Evolutionary conservation across 1,140 invertebrate genomes (phyloP).

Genomic region (Drosophila funebris): DNA sequence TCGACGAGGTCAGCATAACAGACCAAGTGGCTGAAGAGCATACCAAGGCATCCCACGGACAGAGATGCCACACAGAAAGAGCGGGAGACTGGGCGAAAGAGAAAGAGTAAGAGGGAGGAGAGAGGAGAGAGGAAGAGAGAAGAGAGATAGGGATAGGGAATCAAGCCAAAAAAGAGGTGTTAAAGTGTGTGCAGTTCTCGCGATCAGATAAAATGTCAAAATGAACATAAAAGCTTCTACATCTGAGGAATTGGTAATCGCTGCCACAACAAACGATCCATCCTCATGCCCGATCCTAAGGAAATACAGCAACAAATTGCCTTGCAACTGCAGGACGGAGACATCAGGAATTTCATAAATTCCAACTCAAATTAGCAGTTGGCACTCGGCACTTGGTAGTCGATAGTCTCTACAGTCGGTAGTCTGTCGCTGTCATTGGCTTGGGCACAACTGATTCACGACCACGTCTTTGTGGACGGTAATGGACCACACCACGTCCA

Average conservation of each 20-base stretch:
- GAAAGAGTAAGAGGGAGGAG: neutral
- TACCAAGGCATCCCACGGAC: conserved; percentile 19
- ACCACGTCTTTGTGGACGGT: conserved; percentile 20
- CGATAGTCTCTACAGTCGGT: neutral
- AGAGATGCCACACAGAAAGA: conserved; percentile 13
- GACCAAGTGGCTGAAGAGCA: conserved; percentile 6
- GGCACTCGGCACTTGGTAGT: conserved; percentile 2
- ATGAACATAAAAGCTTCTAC: conserved; percentile 84
- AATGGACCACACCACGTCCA: conserved; percentile 77
- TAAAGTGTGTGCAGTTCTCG: conserved; percentile 83
- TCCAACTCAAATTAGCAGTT: conserved; percentile 71
- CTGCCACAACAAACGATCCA: conserved; percentile 44
- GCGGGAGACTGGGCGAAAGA: neutral
- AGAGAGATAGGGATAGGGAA: conserved; percentile 16
- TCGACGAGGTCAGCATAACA: neutral
- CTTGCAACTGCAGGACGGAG: conserved; percentile 16
- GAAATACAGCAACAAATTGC: conserved; percentile 62
- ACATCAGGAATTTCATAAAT: conserved; percentile 70
- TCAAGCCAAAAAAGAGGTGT: conserved; percentile 60
- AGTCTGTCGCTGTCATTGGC: neutral
- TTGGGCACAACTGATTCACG: neutral
- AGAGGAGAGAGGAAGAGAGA: neutral
- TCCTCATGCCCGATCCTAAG: neutral
- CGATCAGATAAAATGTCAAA: conserved; percentile 84
- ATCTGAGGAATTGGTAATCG: conserved; percentile 83